Base-by-base conservation (phyloP, 2,113 vertebrate genomes). In the Balaenoptera acutorostrata region DNA sequence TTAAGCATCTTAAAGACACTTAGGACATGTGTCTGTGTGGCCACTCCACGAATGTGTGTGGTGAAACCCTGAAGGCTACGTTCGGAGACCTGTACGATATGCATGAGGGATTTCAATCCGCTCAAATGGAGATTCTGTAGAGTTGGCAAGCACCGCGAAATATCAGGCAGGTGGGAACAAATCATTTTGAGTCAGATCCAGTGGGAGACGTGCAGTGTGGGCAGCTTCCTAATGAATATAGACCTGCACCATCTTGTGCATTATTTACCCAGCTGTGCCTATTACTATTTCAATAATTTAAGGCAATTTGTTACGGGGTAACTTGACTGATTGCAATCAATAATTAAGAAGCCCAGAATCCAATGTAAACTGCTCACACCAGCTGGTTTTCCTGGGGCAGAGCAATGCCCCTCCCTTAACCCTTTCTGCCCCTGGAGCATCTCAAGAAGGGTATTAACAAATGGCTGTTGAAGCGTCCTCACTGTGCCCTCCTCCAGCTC, bases 281-380 rank as follows among this genome's bases (percentile, higher is more conserved):
- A 95, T 97, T 98, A 96, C 98, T 96, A 97, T 97, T 98, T 97
- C 97, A 98, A 75, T 98, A 97, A 98, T 98, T 98, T 96, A 98
- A 98, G 98, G 97, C 97, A 97, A 97, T 98, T 98, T 98, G 97
- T 98, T 97, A 95, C 89, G 93, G 94, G 97, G 97, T 94, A 98
- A 97, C 97, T 96, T 92, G 97, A 97, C 97, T 96, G 98, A 98
- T 96, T 97, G 49, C 84, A 92, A 98, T 98, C 98, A 96, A 98
- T 98, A 96, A 96, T 49, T 95, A 96, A 96, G 98, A 98, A 97
- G 97, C 96, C 91, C 96, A 95, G 92, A 97, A 97, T 97, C 97
- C 97, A 97, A 92, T 98, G 95, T 97, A 90, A 95, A 96, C 94
- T 21, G 23, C n/a, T 13, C 1, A 96, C 93, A 97, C 82, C 91